Conservation (phyloP, 1,140 invertebrate genomes). For the Drosophila tani region DNA sequence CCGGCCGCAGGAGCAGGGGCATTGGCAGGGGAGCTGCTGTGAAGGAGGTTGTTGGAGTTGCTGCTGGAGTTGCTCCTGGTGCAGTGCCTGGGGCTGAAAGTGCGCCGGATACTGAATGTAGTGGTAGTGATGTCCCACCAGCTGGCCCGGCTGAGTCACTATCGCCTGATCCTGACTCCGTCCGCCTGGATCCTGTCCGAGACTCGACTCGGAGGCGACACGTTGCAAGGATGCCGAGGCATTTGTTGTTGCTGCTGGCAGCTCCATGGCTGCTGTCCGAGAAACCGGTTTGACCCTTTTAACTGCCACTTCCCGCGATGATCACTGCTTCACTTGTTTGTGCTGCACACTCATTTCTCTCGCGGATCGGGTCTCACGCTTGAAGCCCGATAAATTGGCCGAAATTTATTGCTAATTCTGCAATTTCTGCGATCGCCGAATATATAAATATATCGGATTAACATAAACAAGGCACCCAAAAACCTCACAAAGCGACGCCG, state of each 20-base stretch:
- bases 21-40: slow-evolving; percentile 59
- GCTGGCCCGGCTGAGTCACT: slow-evolving; percentile 17
- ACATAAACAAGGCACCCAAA: slow-evolving; percentile 67
- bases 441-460: slow-evolving; percentile 72
- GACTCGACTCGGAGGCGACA: slow-evolving; percentile 74
- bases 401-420: slow-evolving; percentile 70
- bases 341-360: slow-evolving; percentile 42
- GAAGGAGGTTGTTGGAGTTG: slow-evolving; percentile 19
- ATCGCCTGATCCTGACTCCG: slow-evolving; percentile 21
- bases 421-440: slow-evolving; percentile 40
- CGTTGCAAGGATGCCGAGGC: slow-evolving; percentile 71
- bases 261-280: slow-evolving; percentile 49
- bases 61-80: slow-evolving; percentile 45
- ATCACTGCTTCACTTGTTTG: slow-evolving; percentile 57
- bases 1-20: slow-evolving; percentile 74
- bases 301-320: slow-evolving; percentile 63
- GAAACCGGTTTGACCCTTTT: slow-evolving; percentile 81
- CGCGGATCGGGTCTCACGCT: slow-evolving; percentile 62
- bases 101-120: slow-evolving; percentile 83
- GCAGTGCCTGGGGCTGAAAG: slow-evolving; percentile 54
- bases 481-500: slow-evolving; percentile 24
- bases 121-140: slow-evolving; percentile 74
- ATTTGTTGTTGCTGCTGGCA: slow-evolving; percentile 19
- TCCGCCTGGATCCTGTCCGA: slow-evolving; percentile 32
- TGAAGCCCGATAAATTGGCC: slow-evolving; percentile 54